Evolutionary conservation across 1,140 invertebrate species (phyloP), one percentile per base, ranked within the genome.

Genomic region (Heliconius hewitsoni): DNA sequence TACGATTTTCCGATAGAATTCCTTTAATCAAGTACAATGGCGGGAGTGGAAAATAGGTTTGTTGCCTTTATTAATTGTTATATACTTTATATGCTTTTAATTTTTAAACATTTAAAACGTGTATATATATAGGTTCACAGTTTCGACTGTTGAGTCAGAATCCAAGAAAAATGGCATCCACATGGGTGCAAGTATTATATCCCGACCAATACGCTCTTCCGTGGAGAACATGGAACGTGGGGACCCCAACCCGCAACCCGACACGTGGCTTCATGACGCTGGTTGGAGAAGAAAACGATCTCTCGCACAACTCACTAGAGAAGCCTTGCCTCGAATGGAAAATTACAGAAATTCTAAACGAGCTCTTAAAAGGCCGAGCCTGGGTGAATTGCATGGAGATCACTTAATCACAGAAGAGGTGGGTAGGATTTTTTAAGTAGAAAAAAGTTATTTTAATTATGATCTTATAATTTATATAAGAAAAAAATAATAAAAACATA

Each of bases 311-410:
- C 90, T 96, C 27, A 96, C 97, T 0, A 95, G 97, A 87, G 98
- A 98, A 91, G 97, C 97, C 1, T 93, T 98, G 27, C 98, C 98
- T 1, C 95, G 98, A 73, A 94, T 98, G 91, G 98, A 98, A 89
- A 97, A 98, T 93, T 99, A 99, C 90, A 97, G 98, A 91, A 98
- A 98, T 92, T 96, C 97, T 8, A 96, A 96, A 85, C 94, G 96
- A 73, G 96, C 96, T 0, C 84, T 96, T 76, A 97, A 97, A 87
- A 95, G 97, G 78, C 97, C 97, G 3, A 97, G 97, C 46, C 90
- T 97, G 73, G 96, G 97, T 18, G 97, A 97, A 85, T 87, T 97
- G 37, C 96, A 97, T 85, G 96, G 96, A 76, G 96, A 96, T 77
- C 90, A 94, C 85, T 78, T 93, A 9, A 94, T 94, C n/a, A 85